Base-by-base conservation (phyloP, 2,113 vertebrate genomes). In the Bufo gargarizans region DNA sequence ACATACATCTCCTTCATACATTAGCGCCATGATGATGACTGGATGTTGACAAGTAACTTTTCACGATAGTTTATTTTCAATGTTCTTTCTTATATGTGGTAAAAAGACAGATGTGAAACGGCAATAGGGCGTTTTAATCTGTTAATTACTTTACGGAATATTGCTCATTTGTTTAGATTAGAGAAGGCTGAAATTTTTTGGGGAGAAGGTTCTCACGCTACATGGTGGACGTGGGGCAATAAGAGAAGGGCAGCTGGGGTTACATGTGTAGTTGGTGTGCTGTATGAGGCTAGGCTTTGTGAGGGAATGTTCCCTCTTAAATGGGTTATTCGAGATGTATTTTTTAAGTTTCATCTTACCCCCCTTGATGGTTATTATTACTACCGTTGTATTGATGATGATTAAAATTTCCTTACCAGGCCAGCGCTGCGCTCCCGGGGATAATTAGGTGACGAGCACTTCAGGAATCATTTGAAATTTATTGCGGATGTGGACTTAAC, bases 1-100 rank as follows among this genome's bases (percentile, higher is more conserved):
- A 86, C 55, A 83, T 83, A n/a, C 72, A 65, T 86, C 85, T 86
- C 33, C n/a, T 78, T 90, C 89, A 87, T 74, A 87, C 67, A 88
- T 78, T 76, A 90, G 79, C 82, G 77, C 72, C 65, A 50, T 81
- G 78, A 45, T 90, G 76, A 17, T 13, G 74, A 91, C 92, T 91
- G 79, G 55, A 84, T 61, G 81, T 88, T 87, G 80, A 89, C 17
- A 71, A 79, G 61, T 79, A 79, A 55, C 22, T 79, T 79, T 86
- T 77, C 47, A 79, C 65, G 19, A 79, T 79, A n/a, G 76, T 77
- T 86, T 86, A 63, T 86, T 79, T 69, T 55, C 49, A 78, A 61
- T 90, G 22, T 17, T 49, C 67, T 55, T 84, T 85, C 80, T 71
- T 22, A 20, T 3, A 49, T 65, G 7, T 17, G 76, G 61, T 83